Evolutionary conservation across 2,888 invertebrate species (phyloP), one percentile per base, ranked within the genome.

Genomic region (Drosophila mulleri): DNA sequence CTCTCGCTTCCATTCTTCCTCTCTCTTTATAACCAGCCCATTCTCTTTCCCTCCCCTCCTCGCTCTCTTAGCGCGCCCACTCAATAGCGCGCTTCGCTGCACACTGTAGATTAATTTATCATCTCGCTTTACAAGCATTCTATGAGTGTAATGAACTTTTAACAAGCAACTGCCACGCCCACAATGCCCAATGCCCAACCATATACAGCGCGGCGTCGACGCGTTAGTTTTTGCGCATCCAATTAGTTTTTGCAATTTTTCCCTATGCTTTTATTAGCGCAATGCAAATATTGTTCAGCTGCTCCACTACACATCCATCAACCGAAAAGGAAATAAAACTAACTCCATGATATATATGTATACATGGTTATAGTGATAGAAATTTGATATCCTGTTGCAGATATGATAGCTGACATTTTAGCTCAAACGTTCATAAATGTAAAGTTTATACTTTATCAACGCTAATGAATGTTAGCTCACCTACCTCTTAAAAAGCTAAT

Each of bases 101-200:
- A 83, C 88, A 78, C 89, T 82, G 81, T 83, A 90, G 88, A 89
- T 90, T 90, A 90, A 90, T 90, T 90, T 88, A 89, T 89, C 90
- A 90, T 89, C 90, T 89, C 90, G 83, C 83, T 82, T 87, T 88
- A 84, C 87, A 89, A 85, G 84, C 85, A 78, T 85, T 85, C 85
- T 88, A 81, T 78, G 83, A 88, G 90, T 89, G 86, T 89, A 90
- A 90, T 90, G 90, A 90, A 90, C 90, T 90, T 87, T 90, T 77
- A 83, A 90, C 86, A 88, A 88, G 84, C 84, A 78, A 69, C 79
- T 68, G 75, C 75, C 75, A 71, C 76, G 64, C 83, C 79, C 78
- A 68, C 69, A 78, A 67, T 64, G 59, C 56, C 61, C 56, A 26
- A 29, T 52, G 2, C 16, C 26, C 54, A 44, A 16, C 45, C 42